These are phyloP conservation scores for Pyrochroa serraticornis DNA, from an alignment of 2,888 invertebrate species.

Conservation along the genomic window DNA sequence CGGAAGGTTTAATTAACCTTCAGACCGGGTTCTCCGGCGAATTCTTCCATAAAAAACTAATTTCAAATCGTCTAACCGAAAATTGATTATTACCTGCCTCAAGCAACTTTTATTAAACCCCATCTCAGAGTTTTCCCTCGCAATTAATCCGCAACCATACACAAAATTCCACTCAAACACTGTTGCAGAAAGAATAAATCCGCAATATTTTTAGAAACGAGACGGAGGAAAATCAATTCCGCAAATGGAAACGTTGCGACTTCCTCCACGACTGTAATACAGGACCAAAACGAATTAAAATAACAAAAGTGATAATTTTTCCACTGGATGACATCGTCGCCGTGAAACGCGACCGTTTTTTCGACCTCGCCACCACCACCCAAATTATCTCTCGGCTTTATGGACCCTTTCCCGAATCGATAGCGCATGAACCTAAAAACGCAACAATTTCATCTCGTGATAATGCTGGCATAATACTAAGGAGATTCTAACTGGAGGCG, in stretches of 20 bases:
- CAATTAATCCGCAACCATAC: too few relatives aligned
- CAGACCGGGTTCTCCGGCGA: neutral
- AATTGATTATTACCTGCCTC: neutral
- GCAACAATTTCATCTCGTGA: slow-evolving; percentile 13
- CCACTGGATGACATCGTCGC: neutral
- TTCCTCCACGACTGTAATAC: neutral
- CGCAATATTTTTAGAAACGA: neutral
- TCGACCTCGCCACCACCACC: too few relatives aligned
- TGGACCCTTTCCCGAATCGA: too few relatives aligned
- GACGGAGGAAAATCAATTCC: neutral
- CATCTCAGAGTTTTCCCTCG: too few relatives aligned
- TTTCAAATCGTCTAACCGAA: slow-evolving; percentile 8
- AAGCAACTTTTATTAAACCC: too few relatives aligned
- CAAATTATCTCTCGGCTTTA: too few relatives aligned
- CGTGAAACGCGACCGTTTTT: neutral
- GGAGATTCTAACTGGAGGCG: too few relatives aligned
- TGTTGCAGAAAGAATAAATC: too few relatives aligned
- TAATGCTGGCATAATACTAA: neutral
- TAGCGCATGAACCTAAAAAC: too few relatives aligned
- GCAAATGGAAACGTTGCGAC: neutral
- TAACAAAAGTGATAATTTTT: slow-evolving; percentile 20
- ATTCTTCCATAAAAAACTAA: slow-evolving; percentile 8
- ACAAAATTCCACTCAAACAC: too few relatives aligned
- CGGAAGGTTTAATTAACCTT: slow-evolving; percentile 23
- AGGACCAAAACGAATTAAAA: slow-evolving; percentile 14